These are phyloP conservation scores for Ernsta delagoae DNA, from an alignment of 2,888 invertebrate genomes.

Conservation along the genomic window DNA sequence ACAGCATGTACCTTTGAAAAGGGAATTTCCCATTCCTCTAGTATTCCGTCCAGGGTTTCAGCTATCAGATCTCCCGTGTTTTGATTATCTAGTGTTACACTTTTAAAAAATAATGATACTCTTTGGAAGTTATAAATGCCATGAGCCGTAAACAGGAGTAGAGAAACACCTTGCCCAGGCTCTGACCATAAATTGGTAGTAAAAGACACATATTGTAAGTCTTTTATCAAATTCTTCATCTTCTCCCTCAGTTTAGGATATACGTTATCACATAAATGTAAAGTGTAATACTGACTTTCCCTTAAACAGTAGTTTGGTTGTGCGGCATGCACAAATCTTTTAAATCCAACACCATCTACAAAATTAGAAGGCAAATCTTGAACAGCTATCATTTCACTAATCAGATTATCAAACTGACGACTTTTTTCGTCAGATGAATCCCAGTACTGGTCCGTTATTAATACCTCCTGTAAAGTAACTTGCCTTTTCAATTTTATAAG, in stretches of 20 bases:
- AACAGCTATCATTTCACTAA: neutral
- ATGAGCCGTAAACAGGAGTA: neutral
- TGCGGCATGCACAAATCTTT: conserved; percentile 4
- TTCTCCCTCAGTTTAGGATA: neutral
- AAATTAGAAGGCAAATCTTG: conserved; percentile 9
- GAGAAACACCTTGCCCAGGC: neutral
- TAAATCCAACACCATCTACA: neutral
- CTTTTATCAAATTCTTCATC: conserved; percentile 12
- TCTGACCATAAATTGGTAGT: conserved; percentile 24
- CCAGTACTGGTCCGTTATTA: neutral
- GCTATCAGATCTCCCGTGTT: neutral
- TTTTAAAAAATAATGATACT: neutral
- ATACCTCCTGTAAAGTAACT: neutral
- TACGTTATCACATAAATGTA: neutral
- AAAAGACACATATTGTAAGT: conserved; percentile 21
- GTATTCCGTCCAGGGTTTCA: neutral
- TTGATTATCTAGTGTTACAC: neutral
- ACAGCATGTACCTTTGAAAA: neutral
- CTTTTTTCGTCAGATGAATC: neutral
- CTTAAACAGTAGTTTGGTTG: neutral
- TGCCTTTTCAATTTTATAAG: neutral
- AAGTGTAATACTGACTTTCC: neutral
- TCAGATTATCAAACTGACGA: neutral
- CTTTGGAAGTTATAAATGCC: neutral
- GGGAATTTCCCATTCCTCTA: neutral